Conservation (phyloP, 2,888 invertebrate genomes). For the Neelides folsomi region DNA sequence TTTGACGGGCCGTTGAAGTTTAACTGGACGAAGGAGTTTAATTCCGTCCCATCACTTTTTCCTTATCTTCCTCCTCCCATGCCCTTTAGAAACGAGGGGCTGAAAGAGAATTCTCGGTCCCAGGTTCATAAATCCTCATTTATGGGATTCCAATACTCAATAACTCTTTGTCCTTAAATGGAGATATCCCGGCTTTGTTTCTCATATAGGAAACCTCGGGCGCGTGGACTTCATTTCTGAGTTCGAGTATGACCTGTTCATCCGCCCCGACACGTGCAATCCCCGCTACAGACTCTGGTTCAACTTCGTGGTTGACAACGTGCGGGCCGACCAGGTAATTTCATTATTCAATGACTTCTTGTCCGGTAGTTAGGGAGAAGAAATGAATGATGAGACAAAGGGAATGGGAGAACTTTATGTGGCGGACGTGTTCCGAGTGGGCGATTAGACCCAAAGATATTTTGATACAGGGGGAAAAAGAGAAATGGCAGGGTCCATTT, state of each 20-base stretch:
- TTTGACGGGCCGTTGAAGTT: too few relatives aligned
- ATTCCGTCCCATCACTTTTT: too few relatives aligned
- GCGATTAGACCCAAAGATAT: too few relatives aligned
- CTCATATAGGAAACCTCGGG: constrained; percentile 61
- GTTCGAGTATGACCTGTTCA: constrained; percentile 88
- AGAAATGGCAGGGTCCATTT: constrained; percentile 6
- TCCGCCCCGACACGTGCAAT: constrained; percentile 91
- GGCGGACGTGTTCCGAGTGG: too few relatives aligned
- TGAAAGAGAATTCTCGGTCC: too few relatives aligned
- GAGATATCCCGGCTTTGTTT: neutral
- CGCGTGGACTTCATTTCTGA: constrained; percentile 85
- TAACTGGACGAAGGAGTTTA: too few relatives aligned
- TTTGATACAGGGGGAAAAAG: neutral
- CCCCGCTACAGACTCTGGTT: constrained; percentile 90
- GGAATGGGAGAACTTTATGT: too few relatives aligned
- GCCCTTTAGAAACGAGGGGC: too few relatives aligned
- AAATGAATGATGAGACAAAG: constrained; percentile 6
- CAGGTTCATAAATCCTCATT: too few relatives aligned
- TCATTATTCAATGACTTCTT: neutral
- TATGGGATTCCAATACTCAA: too few relatives aligned
- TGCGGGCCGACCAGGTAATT: constrained; percentile 71
- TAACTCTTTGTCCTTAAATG: too few relatives aligned
- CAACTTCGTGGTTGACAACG: constrained; percentile 95
- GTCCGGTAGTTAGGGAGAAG: constrained; percentile 5
- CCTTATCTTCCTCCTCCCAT: too few relatives aligned